phyloP scores from a whole-genome alignment of 1,140 invertebrate genomes.

The Diachasmimorpha longicaudata region DNA sequence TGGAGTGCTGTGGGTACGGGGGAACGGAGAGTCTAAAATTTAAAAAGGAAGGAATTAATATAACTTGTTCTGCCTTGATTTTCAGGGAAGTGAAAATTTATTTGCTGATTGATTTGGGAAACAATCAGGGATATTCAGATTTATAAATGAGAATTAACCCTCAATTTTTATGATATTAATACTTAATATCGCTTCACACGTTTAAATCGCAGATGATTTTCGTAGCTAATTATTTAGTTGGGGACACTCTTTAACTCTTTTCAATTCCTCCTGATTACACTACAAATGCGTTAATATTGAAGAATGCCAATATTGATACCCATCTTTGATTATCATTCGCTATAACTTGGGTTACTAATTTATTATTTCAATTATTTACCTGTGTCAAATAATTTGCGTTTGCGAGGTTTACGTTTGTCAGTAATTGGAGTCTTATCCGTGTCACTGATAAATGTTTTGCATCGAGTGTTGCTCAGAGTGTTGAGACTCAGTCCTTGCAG shows the following conservation, averaged over 20 bases:
- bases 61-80: too few relatives aligned
- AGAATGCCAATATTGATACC: too few relatives aligned
- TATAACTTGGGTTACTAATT: neutral
- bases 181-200: too few relatives aligned
- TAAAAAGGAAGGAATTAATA: neutral
- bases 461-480: constrained; percentile 8
- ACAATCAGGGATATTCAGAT: too few relatives aligned
- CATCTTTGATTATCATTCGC: too few relatives aligned
- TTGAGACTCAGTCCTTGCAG: constrained; percentile 16
- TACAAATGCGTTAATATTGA: too few relatives aligned
- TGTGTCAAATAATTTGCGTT: constrained; percentile 40
- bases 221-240: too few relatives aligned
- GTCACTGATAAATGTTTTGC: constrained; percentile 9
- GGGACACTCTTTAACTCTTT: too few relatives aligned
- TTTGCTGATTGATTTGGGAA: neutral
- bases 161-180: too few relatives aligned
- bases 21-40: constrained; percentile 17
- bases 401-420: constrained; percentile 34
- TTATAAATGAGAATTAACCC: too few relatives aligned
- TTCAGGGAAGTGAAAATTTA: neutral
- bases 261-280: too few relatives aligned
- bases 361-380: constrained; percentile 24
- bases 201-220: too few relatives aligned
- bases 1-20: constrained; percentile 32
- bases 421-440: constrained; percentile 23